Percentiles rank a stretch among this genome's conserved stretches.
phyloP scores from a whole-genome alignment of 2,888 invertebrate species.

The Agapostemon virescens region DNA sequence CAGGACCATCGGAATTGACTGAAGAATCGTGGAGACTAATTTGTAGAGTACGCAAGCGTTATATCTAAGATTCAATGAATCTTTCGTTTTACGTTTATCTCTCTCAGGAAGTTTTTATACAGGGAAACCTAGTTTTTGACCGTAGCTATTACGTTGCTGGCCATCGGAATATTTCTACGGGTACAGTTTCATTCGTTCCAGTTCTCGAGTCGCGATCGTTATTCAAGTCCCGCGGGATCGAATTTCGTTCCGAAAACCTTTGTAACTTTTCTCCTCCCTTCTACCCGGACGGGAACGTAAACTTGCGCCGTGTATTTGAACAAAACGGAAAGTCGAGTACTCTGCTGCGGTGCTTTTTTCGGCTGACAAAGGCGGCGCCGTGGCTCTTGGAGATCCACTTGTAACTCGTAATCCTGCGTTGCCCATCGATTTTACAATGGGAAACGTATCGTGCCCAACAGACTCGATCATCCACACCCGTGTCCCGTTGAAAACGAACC shows the following conservation, averaged over 20 bases:
- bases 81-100: neutral
- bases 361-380: slow-evolving; percentile 22
- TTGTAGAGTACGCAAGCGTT: too few relatives aligned
- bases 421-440: slow-evolving; percentile 4
- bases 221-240: slow-evolving; percentile 6
- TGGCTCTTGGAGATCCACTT: neutral
- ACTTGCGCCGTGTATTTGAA: slow-evolving; percentile 23
- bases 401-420: slow-evolving; percentile 10
- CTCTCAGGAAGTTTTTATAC: neutral
- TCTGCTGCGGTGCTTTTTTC: slow-evolving; percentile 10
- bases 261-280: neutral
- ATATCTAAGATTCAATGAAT: neutral
- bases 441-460: neutral
- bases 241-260: slow-evolving; percentile 20
- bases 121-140: neutral
- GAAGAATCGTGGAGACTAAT: too few relatives aligned
- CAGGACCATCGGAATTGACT: too few relatives aligned
- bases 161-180: neutral
- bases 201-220: neutral
- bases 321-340: slow-evolving; percentile 27
- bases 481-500: neutral
- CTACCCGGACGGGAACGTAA: neutral
- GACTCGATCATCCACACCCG: neutral
- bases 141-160: neutral
- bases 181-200: neutral